Evolutionary conservation across 37 sponge, comb jelly and placozoan genomes (phyloP).

Genomic region (Theonella swinhoei): DNA sequence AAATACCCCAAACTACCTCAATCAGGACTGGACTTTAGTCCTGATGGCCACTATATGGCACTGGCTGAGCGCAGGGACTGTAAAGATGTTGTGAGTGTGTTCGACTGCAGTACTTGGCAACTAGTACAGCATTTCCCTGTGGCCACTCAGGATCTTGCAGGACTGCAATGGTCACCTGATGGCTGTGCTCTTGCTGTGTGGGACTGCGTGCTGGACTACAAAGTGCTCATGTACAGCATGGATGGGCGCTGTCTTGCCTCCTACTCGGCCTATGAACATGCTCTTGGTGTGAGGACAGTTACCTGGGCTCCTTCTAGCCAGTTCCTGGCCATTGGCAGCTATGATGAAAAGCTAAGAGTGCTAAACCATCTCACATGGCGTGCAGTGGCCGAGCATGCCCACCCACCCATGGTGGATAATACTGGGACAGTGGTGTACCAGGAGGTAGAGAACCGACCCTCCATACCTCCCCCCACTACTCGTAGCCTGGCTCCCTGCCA

Average conservation of each 20-base stretch:
- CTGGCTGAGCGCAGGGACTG: conserved; percentile 91
- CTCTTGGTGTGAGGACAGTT: conserved; percentile 83
- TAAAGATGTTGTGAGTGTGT: conserved; percentile 92
- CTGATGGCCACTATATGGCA: conserved; percentile 83
- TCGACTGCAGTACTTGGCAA: conserved; percentile 82
- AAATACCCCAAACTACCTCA: conserved; percentile 88
- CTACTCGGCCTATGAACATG: conserved; percentile 71
- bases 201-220: conserved; percentile 78
- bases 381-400: conserved; percentile 64
- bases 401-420: conserved; percentile 37
- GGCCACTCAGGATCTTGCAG: conserved; percentile 85
- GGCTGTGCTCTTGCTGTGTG: conserved; percentile 79
- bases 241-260: conserved; percentile 79
- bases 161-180: conserved; percentile 84
- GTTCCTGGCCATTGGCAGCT: conserved; percentile 94
- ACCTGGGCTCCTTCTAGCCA: conserved; percentile 89
- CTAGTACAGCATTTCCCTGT: conserved; percentile 82
- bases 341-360: conserved; percentile 80
- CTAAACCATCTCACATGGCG: conserved; percentile 95
- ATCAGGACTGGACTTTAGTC: conserved; percentile 74
- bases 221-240: conserved; percentile 77
- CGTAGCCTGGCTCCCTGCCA: not conserved
- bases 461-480: not conserved
- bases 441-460: conserved; percentile 63
- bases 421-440: conserved; percentile 55